phyloP scores from a whole-genome alignment of 1,140 invertebrate genomes.

The Antheraea mylitta region DNA sequence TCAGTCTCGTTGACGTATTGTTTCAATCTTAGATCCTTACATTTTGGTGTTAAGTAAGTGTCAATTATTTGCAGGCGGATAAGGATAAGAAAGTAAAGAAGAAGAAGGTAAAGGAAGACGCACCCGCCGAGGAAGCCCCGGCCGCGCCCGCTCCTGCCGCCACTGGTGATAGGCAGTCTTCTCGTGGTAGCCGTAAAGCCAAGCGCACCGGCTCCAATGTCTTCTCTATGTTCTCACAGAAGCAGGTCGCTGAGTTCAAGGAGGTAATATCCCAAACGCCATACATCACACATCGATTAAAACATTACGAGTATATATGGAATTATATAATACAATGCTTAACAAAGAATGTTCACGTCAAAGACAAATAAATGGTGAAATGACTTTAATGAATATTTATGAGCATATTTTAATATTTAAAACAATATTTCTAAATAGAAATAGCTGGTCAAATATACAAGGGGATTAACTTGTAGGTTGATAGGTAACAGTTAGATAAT shows the following conservation, averaged over 20 bases:
- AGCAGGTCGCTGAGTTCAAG: constrained; percentile 97
- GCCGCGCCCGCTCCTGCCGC: constrained; percentile 80
- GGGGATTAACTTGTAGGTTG: too few species aligned
- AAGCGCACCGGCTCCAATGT: constrained; percentile 95
- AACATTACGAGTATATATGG: background rate
- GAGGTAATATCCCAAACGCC: constrained; percentile 82
- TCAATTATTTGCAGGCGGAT: constrained; percentile 75
- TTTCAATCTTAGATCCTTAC: too few species aligned
- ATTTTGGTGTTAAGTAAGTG: background rate
- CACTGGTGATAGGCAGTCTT: constrained; percentile 78
- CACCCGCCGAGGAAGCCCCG: constrained; percentile 81
- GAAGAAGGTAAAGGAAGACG: constrained; percentile 88
- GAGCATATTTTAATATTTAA: background rate
- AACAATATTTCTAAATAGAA: background rate
- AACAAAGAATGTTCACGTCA: background rate
- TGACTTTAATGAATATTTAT: background rate
- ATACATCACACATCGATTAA: background rate
- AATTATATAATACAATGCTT: too few species aligned
- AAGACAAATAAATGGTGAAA: background rate
- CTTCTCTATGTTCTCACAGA: constrained; percentile 97
- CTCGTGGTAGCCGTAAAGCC: constrained; percentile 86
- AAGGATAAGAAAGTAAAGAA: constrained; percentile 92
- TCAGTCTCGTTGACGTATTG: background rate
- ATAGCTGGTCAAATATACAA: too few species aligned
- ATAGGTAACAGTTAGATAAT: too few species aligned